Evolutionary conservation across 2,113 vertebrate species (phyloP).

Genomic region (Lanius collurio): DNA sequence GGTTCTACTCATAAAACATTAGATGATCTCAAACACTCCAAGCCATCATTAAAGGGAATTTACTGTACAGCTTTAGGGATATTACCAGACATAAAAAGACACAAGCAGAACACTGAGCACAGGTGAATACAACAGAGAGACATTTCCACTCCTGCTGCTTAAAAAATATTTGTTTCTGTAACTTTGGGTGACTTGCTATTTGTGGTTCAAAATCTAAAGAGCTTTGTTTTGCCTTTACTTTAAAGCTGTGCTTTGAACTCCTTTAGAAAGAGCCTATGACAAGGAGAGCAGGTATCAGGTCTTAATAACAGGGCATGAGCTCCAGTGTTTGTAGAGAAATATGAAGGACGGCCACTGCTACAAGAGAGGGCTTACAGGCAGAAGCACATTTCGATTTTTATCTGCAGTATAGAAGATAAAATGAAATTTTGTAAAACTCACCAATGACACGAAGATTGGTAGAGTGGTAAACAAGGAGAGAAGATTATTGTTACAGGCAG

Average conservation of each 20-base stretch:
- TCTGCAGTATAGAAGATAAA: not conserved
- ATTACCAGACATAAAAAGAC: not conserved
- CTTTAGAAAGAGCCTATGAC: not conserved
- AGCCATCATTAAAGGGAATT: conserved; percentile 26
- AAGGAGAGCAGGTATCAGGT: not conserved
- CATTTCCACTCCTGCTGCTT: not conserved
- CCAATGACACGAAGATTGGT: rapidly evolving
- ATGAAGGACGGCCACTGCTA: not conserved
- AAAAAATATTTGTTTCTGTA: conserved; percentile 37
- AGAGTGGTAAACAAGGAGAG: not conserved
- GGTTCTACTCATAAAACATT: not conserved
- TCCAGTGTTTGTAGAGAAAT: not conserved
- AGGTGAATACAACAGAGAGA: conserved; percentile 2
- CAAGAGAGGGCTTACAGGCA: not conserved
- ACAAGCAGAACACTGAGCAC: not conserved
- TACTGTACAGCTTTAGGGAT: conserved; percentile 30
- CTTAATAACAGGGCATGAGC: not conserved
- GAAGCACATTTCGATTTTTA: not conserved
- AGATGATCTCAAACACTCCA: conserved; percentile 28
- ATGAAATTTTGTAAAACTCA: not conserved
- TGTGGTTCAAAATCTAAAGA: not conserved
- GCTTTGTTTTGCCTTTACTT: not conserved
- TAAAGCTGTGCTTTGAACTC: not conserved
- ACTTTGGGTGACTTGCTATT: not conserved
- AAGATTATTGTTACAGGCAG: not conserved